Base-by-base conservation (phyloP, 2,888 invertebrate genomes). In the Dimorphilus gyrociliatus region DNA sequence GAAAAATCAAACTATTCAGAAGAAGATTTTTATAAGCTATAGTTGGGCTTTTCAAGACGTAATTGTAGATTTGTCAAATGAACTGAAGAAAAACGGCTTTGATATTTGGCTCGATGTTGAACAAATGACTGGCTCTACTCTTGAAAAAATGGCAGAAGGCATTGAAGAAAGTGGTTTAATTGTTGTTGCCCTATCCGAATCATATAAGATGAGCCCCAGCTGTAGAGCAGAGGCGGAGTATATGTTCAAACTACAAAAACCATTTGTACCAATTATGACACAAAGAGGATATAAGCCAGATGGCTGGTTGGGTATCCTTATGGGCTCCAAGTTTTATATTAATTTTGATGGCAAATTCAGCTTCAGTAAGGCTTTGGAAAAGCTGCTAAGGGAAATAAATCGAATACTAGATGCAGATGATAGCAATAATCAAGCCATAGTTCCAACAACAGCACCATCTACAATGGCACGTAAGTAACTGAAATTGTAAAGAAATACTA, bases 191-290 rank as follows among this genome's bases (percentile, higher is more conserved):
- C 8, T 33, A 13, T 34, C 28, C 18, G 38, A 39, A 8, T 10
- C 26, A 2, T 37, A 33, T 23, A 36, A 17, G 15, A 16, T 21
- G n/a, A 32, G 32, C n/a, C n/a, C n/a, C n/a, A n/a, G n/a, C n/a
- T n/a, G n/a, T n/a, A n/a, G n/a, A n/a, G n/a, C 45, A 50, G 59
- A 59, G 46, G 53, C 51, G 1, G 57, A 59, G 33, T 56, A 55
- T 37, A 50, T 53, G 15, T 53, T 51, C 40, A 50, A 52, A 19
- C 39, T 51, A 10, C 38, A 48, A 16, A 56, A 55, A 30, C 51
- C 55, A 23, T 50, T 55, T 37, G 48, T 59, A 19, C 56, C 55
- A 1, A 26, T 58, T 14, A 52, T 53, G 50, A 38, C 57, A 41
- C 55, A 58, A 41, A 44, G 43, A 19, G 41, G 46, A 12, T 59